Percentiles rank a stretch among this genome's conserved stretches.
Conservation (phyloP, 2,888 invertebrate species). For the Ichneumoninae sp. region DNA sequence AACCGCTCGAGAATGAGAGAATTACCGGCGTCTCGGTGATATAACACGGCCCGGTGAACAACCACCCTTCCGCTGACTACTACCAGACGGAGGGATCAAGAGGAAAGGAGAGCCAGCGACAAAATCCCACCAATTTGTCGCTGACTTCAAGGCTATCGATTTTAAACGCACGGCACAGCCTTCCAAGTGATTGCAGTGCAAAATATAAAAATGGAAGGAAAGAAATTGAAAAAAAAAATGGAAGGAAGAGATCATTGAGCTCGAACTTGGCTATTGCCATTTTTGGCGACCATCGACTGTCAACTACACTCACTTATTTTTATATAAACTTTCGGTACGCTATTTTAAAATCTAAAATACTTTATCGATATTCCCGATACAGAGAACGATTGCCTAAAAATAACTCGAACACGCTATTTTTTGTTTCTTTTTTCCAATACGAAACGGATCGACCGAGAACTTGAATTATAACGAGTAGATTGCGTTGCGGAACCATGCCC, state of each 20-base stretch:
- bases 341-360: too few relatives aligned
- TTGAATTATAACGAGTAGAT: slow-evolving; percentile 15
- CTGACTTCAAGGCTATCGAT: slow-evolving; percentile 74
- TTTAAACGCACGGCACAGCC: slow-evolving; percentile 45
- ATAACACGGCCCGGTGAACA: slow-evolving; percentile 58
- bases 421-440: not conserved
- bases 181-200: slow-evolving; percentile 41
- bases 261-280: not conserved
- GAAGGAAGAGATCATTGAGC: not conserved
- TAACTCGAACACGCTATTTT: not conserved
- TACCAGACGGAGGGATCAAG: slow-evolving; percentile 43
- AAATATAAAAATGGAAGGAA: slow-evolving; percentile 31
- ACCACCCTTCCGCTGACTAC: slow-evolving; percentile 34
- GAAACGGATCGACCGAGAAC: not conserved
- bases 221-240: slow-evolving; percentile 7
- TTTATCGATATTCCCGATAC: not conserved
- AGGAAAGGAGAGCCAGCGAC: slow-evolving; percentile 68
- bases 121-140: slow-evolving; percentile 78
- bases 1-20: slow-evolving; percentile 62
- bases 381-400: not conserved
- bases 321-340: too few relatives aligned
- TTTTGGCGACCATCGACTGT: not conserved
- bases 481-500: slow-evolving; percentile 11
- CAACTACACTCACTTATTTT: too few relatives aligned
- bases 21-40: slow-evolving; percentile 61